These are phyloP conservation scores for Tinea semifulvella DNA, from an alignment of 2,888 invertebrate species.

Conservation along the genomic window DNA sequence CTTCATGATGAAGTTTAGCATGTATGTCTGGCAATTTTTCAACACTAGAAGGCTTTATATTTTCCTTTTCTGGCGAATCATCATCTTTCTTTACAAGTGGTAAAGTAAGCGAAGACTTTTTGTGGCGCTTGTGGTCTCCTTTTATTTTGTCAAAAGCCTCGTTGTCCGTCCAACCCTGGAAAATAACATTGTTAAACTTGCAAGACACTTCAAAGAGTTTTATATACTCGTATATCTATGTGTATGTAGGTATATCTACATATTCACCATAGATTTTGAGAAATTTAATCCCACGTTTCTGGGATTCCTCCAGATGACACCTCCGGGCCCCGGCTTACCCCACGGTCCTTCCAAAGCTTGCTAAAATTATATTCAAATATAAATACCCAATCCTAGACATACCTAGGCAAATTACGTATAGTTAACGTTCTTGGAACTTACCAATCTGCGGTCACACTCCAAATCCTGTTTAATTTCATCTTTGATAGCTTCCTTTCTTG, in stretches of 20 bases:
- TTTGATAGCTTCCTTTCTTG: conserved; percentile 56
- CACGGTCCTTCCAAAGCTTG: conserved; percentile 63
- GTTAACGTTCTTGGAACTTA: conserved; percentile 34
- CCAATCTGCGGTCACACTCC: conserved; percentile 64
- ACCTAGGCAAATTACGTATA: background rate
- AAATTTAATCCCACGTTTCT: conserved; percentile 76
- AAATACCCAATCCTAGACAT: background rate
- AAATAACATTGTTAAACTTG: too few species aligned
- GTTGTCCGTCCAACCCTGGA: conserved; percentile 57
- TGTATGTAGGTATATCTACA: background rate
- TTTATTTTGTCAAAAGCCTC: conserved; percentile 45
- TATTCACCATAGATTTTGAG: conserved; percentile 77
- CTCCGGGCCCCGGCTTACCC: conserved; percentile 77
- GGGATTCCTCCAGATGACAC: conserved; percentile 78
- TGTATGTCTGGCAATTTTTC: conserved; percentile 46
- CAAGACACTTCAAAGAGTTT: too few species aligned
- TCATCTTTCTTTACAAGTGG: conserved; percentile 60
- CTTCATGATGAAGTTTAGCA: conserved; percentile 27
- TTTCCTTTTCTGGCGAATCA: conserved; percentile 34
- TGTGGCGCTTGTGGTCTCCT: conserved; percentile 33
- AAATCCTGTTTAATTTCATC: conserved; percentile 52
- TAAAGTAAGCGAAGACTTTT: conserved; percentile 57
- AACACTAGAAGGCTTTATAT: conserved; percentile 28
- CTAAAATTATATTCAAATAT: conserved; percentile 31
- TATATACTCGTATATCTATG: too few species aligned